Evolutionary conservation across 2,888 invertebrate genomes (phyloP).

Genomic region (Parapristionchus giblindavisi): DNA sequence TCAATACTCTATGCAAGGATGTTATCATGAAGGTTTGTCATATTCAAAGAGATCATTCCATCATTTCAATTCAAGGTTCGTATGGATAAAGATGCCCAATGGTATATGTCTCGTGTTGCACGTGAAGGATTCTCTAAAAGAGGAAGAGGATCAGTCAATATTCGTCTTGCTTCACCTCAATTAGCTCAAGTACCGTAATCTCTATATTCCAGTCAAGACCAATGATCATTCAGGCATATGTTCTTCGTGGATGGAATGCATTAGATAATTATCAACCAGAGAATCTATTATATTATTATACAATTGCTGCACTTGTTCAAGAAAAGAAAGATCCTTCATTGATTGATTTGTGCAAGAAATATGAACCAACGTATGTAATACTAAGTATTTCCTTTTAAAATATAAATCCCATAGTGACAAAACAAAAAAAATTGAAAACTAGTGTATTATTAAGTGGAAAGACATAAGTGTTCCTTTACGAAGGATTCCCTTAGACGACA

Average conservation of each 20-base stretch:
- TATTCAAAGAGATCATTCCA: background rate
- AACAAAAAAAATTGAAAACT: too few relatives aligned
- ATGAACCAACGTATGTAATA: slow-evolving; percentile 75
- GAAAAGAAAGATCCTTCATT: slow-evolving; percentile 66
- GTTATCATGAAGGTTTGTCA: slow-evolving; percentile 71
- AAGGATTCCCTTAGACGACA: too few relatives aligned
- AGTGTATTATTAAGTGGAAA: too few relatives aligned
- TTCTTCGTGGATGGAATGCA: slow-evolving; percentile 78
- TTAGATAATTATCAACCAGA: slow-evolving; percentile 78
- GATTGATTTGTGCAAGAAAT: slow-evolving; percentile 81
- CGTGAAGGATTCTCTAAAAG: slow-evolving; percentile 84
- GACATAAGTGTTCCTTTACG: too few relatives aligned
- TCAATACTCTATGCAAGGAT: slow-evolving; percentile 85
- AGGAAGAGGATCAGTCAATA: slow-evolving; percentile 89
- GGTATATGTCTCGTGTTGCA: slow-evolving; percentile 81
- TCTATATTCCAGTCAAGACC: background rate
- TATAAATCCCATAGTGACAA: too few relatives aligned
- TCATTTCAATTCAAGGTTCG: slow-evolving; percentile 69
- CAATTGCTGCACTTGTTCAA: slow-evolving; percentile 57
- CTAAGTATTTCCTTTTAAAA: too few relatives aligned
- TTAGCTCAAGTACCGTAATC: slow-evolving; percentile 69
- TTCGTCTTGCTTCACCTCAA: slow-evolving; percentile 87
- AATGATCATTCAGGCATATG: slow-evolving; percentile 45
- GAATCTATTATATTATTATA: slow-evolving; percentile 67
- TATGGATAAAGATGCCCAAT: slow-evolving; percentile 74